Evolutionary conservation across 2,797 vertebrate species (phyloP).

Genomic region (Lagorchestes hirsutus): DNA sequence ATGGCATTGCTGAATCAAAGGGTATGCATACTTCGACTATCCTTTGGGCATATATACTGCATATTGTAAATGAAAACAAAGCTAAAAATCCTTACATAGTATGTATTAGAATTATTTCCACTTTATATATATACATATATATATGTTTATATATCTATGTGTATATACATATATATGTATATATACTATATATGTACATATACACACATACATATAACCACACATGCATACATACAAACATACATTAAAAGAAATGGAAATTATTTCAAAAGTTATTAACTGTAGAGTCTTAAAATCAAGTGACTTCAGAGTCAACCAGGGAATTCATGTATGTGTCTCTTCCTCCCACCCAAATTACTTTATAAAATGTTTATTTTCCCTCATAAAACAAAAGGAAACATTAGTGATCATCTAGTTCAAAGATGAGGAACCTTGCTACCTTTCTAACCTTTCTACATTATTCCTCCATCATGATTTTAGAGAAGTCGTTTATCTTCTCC

Average conservation of each 20-base stretch:
- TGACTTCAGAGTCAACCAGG: not conserved
- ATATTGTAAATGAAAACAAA: constrained; percentile 40
- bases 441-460: not conserved
- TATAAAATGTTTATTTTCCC: not conserved
- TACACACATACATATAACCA: too few species aligned
- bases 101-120: constrained; percentile 44
- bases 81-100: constrained; percentile 12
- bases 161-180: too few species aligned
- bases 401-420: not conserved
- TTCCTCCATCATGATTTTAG: not conserved
- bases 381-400: not conserved
- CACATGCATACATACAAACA: too few species aligned
- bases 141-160: too few species aligned
- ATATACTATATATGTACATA: not conserved
- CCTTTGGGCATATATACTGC: not conserved
- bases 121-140: not conserved
- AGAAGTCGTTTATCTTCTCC: not conserved
- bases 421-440: not conserved
- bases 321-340: not conserved
- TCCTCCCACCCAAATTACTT: not conserved
- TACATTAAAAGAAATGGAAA: not conserved
- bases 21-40: not conserved
- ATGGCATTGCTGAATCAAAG: not conserved
- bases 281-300: not conserved
- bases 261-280: not conserved